Evolutionary conservation across 2,113 vertebrate genomes (phyloP).

Genomic region (Drymodes brunneopygia): DNA sequence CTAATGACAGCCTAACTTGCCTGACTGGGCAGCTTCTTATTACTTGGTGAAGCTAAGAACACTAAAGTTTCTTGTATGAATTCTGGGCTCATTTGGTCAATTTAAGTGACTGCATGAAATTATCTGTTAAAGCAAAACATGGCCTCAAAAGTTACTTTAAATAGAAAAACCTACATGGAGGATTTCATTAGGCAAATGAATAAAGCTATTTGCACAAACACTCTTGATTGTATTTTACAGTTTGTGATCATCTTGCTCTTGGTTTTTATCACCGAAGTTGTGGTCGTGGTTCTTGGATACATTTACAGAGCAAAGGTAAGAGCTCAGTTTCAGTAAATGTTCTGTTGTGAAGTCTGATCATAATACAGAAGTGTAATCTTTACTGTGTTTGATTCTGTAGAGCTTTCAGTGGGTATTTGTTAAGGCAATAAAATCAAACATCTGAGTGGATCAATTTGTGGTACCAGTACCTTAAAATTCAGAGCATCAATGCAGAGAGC

Average conservation of each 20-base stretch:
- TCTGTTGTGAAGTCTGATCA: not conserved
- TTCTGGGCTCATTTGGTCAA: not conserved
- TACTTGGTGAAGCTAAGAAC: not conserved
- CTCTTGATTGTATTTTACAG: conserved; percentile 70
- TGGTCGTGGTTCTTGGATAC: conserved; percentile 95
- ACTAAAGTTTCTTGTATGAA: not conserved
- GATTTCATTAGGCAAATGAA: not conserved
- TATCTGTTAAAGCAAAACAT: not conserved
- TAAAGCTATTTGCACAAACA: not conserved
- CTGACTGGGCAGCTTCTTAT: not conserved
- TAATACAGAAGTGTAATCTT: not conserved
- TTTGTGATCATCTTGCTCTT: conserved; percentile 94
- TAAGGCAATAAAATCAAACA: not conserved
- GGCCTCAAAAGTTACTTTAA: not conserved
- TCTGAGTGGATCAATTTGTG: not conserved
- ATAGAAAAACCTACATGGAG: not conserved
- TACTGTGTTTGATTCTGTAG: not conserved
- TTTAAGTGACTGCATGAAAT: not conserved
- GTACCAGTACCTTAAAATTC: not conserved
- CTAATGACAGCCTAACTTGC: not conserved
- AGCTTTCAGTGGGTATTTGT: not conserved
- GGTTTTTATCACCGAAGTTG: conserved; percentile 95
- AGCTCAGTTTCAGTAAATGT: not conserved
- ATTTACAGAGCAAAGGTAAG: conserved; percentile 97
- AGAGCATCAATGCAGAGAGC: not conserved